A percentile compares a stretch with the other conserved stretches of the same genome.
Conservation (phyloP, 1,140 invertebrate genomes). For the Drosophila parabipectinata region DNA sequence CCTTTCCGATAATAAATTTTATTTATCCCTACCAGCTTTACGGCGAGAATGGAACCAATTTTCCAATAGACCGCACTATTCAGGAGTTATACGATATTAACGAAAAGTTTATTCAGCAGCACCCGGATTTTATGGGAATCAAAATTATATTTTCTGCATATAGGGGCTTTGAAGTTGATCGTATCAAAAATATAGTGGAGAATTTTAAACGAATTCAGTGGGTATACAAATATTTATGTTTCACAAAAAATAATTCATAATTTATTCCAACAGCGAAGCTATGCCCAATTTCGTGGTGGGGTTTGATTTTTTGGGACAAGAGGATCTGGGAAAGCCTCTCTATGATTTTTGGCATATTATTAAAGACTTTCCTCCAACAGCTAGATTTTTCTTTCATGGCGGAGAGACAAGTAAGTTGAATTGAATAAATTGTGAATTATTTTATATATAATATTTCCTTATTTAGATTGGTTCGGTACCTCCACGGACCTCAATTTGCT, state of each 20-base stretch:
- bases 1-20: neutral
- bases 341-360: conserved; percentile 85
- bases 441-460: neutral
- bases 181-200: conserved; percentile 52
- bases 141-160: conserved; percentile 87
- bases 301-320: conserved; percentile 88
- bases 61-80: conserved; percentile 46
- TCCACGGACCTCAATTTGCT: conserved; percentile 85
- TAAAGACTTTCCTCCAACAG: conserved; percentile 73
- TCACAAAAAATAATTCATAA: neutral
- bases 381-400: conserved; percentile 90
- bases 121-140: conserved; percentile 87
- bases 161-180: conserved; percentile 69
- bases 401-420: conserved; percentile 89
- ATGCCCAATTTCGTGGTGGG: conserved; percentile 88
- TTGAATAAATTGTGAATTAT: neutral
- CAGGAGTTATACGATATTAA: conserved; percentile 85
- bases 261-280: conserved; percentile 47
- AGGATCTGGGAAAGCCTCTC: conserved; percentile 86
- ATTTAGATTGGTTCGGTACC: conserved; percentile 86
- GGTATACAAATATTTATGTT: neutral
- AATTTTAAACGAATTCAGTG: conserved; percentile 62
- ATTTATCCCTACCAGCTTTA: conserved; percentile 47
- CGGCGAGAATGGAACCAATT: conserved; percentile 66
- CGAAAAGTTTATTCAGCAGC: conserved; percentile 84